phyloP scores from a whole-genome alignment of 2,888 invertebrate species.

The Eremobia ochroleuca region DNA sequence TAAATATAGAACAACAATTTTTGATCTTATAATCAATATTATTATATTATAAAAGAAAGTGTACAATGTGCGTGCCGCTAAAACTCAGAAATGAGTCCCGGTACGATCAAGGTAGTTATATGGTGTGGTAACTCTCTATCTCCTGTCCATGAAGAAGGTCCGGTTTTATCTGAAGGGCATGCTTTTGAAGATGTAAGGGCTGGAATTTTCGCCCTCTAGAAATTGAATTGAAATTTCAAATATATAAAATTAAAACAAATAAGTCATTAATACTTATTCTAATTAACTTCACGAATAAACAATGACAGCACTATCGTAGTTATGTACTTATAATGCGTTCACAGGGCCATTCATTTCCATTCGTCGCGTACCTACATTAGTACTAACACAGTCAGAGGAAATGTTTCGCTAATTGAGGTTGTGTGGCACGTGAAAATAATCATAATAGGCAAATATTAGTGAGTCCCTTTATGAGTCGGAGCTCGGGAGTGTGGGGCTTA shows the following conservation, averaged over 20 bases:
- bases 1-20: neutral
- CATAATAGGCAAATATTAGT: slow-evolving; percentile 79
- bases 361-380: slow-evolving; percentile 64
- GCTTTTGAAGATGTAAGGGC: no score
- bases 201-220: no score
- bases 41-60: no score
- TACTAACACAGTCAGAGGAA: slow-evolving; percentile 71
- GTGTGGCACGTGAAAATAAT: slow-evolving; percentile 74
- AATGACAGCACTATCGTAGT: slow-evolving; percentile 46
- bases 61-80: no score
- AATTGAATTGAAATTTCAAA: no score
- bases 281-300: slow-evolving; percentile 15
- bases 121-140: no score
- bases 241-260: neutral
- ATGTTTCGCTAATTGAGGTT: slow-evolving; percentile 78
- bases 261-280: slow-evolving; percentile 2
- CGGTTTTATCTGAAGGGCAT: no score
- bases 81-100: no score
- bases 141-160: no score
- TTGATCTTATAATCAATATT: neutral
- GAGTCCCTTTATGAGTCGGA: slow-evolving; percentile 76
- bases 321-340: neutral
- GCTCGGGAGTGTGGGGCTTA: slow-evolving; percentile 68
- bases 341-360: slow-evolving; percentile 53
- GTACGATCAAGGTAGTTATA: no score